Evolutionary conservation across 37 sponge, comb jelly and placozoan species (phyloP), one percentile per base, ranked within the genome.

Genomic region (Hormiphora californensis): DNA sequence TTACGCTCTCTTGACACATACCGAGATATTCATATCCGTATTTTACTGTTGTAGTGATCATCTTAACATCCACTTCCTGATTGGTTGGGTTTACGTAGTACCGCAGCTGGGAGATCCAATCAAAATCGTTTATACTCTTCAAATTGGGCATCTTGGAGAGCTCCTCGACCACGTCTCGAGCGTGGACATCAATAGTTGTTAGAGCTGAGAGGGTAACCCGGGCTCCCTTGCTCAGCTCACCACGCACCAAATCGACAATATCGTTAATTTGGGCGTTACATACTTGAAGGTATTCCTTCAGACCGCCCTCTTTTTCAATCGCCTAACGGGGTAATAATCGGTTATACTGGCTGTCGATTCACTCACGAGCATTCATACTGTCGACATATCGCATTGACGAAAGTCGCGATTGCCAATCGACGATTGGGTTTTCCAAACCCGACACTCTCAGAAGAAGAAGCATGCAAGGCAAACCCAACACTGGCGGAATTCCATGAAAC

Each of bases 111-210:
- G 92, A 90, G 86, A 98, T 94, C 99, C 99, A 98, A 30, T 98
- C 89, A 87, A 98, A 98, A 89, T 94, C 95, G 31, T 55, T 92
- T 8, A 73, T 40, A 73, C 23, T 28, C 38, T 39, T 40, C n/a
- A 73, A 33, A 8, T 86, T 57, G n/a, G 91, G 38, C 46, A 93
- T 91, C 25, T 89, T 73, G 81, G 59, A 87, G 61, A 98, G 88
- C 54, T 98, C 91, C 25, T 61, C 89, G 2, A 98, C 92, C 39
- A 94, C 95, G 89, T 98, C 99, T 19, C 99, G 93, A 15, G 99
- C 96, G 65, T 98, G 99, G 22, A 98, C 99, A 86, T 98, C 99
- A 39, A 98, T 91, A 21, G 95, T 95, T 54, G 92, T 98, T 73
- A 98, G 94, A 30, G 99, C 99, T 54, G 95, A 94, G 31, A 98